These are phyloP conservation scores for Xiphorhynchus elegans DNA, from an alignment of 2,113 vertebrate genomes.

Conservation along the genomic window DNA sequence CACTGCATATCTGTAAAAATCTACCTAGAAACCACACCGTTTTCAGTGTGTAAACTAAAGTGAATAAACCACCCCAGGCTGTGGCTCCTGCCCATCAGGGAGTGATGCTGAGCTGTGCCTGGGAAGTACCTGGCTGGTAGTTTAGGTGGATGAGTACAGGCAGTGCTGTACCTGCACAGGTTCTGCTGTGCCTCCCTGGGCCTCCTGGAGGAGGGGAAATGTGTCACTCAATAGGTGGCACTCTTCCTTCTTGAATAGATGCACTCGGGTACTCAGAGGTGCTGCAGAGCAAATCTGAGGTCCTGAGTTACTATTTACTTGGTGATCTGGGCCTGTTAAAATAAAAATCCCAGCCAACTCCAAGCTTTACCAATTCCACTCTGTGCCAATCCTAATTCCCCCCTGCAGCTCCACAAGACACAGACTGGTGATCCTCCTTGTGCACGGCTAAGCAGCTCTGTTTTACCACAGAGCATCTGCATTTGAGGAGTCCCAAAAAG, in stretches of 20 bases:
- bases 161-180: neutral
- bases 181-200: rapidly evolving
- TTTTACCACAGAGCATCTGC: neutral
- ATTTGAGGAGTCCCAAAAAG: neutral
- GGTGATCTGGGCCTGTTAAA: neutral
- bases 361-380: neutral
- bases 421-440: slow-evolving; percentile 8
- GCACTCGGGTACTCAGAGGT: neutral
- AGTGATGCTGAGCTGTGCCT: neutral
- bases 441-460: slow-evolving; percentile 10
- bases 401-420: neutral
- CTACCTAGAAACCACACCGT: rapidly evolving
- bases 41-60: rapidly evolving
- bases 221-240: neutral
- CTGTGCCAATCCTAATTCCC: slow-evolving; percentile 10
- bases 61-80: neutral
- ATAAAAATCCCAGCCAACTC: neutral
- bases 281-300: neutral
- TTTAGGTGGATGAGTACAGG: rapidly evolving
- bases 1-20: neutral
- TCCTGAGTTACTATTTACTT: neutral
- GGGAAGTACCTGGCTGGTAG: neutral
- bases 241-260: slow-evolving; percentile 24
- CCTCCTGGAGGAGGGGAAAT: neutral
- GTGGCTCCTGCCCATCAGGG: neutral